A percentile compares a stretch with the other conserved stretches of the same genome.
Evolutionary conservation across 2,113 vertebrate genomes (phyloP).

Genomic region (Tinamus guttatus): DNA sequence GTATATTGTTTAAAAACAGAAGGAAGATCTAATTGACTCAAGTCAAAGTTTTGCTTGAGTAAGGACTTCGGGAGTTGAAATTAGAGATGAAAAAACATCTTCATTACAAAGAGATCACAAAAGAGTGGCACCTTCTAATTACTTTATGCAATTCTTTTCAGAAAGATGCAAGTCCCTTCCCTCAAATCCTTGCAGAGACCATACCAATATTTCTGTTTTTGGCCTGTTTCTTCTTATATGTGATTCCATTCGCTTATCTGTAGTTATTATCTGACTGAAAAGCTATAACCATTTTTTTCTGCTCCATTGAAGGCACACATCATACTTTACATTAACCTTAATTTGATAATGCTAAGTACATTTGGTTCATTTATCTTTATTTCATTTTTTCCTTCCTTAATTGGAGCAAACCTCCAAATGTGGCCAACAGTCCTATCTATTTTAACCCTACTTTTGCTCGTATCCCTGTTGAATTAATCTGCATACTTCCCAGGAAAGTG

Average conservation of each 20-base stretch:
- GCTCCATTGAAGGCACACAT: not conserved
- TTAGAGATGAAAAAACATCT: not conserved
- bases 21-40: constrained; percentile 1
- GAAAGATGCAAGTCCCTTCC: not conserved
- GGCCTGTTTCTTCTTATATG: not conserved
- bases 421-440: not conserved
- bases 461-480: not conserved
- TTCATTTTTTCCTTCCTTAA: not conserved
- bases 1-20: not conserved
- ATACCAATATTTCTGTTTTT: not conserved
- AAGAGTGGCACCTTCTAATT: not conserved
- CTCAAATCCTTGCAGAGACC: not conserved
- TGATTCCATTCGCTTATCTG: not conserved
- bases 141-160: not conserved
- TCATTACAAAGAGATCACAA: not conserved
- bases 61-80: not conserved
- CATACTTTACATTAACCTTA: not conserved
- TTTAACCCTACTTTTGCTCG: not conserved
- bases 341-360: not conserved
- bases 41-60: constrained; percentile 1
- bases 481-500: not conserved
- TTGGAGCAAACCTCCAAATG: not conserved
- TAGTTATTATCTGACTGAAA: not conserved
- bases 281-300: not conserved
- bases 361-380: not conserved